Base-by-base conservation (phyloP, 2,888 invertebrate species). In the Eucera pruinosa region DNA sequence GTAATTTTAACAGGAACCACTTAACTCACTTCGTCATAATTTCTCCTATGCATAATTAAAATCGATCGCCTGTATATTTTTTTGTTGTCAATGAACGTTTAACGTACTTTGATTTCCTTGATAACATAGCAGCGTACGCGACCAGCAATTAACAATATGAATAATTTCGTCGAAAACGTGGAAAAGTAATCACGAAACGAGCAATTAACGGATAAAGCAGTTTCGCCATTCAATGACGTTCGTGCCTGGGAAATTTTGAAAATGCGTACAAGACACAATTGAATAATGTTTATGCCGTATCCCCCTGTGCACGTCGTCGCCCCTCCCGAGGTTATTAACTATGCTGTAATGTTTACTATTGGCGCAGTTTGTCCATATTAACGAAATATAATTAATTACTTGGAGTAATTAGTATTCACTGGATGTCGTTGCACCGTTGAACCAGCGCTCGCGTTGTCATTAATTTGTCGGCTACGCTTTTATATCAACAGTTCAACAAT, bases 261-360 rank as follows among this genome's bases (percentile, higher is more conserved):
- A 27, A 20, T 23, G 2, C 30, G 13, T 18, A 13, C 9, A 30
- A 41, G 13, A n/a, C 5, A 36, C 45, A 55, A 54, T 62, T 54
- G 36, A 55, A 52, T 61, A 55, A 62, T 18, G 33, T 20, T 69
- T 33, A 20, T 13, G 25, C n/a, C n/a, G n/a, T 7, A 15, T 4
- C 15, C 23, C 9, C 20, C 9, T 23, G 4, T 45, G 60, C 45
- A n/a, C n/a, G 4, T 1, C 15, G 9, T 2, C n/a, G n/a, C 30
- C 64, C 18, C 65, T 58, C 50, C 41, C 33, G 50, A 65, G 57
- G 41, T 39, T 71, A 71, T 58, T 71, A 65, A 71, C 50, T 15
- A 11, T 0, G 9, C 13, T 50, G 36, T 27, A 58, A 55, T 30
- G 64, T 50, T 57, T 43, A 43, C 33, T 11, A 20, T n/a, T 2